Percentiles rank a stretch among this genome's conserved stretches.
phyloP scores from a whole-genome alignment of 2,113 vertebrate species.

The Oreochromis spilurus region DNA sequence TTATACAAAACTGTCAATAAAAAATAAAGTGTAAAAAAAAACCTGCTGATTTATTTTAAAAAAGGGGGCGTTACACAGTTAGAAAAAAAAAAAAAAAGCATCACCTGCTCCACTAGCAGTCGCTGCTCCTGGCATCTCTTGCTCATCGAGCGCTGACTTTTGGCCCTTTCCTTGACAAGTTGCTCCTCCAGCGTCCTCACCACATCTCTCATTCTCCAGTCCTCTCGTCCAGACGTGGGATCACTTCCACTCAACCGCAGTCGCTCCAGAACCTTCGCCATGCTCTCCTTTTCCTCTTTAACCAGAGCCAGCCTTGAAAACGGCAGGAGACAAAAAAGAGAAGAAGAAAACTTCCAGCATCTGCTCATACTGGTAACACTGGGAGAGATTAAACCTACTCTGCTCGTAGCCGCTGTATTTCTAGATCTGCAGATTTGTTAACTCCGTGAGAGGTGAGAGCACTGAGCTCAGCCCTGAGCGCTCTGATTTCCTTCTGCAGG shows the following conservation, averaged over 20 bases:
- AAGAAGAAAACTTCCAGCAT: neutral
- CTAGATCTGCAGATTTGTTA: conserved; percentile 63
- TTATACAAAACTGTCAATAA: too few species aligned
- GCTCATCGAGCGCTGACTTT: conserved; percentile 64
- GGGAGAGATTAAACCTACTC: conserved; percentile 70
- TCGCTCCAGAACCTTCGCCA: conserved; percentile 69
- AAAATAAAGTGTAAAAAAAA: too few species aligned
- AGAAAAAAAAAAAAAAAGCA: neutral
- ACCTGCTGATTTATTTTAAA: neutral
- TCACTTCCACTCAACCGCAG: conserved; percentile 54
- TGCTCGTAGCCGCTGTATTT: conserved; percentile 76
- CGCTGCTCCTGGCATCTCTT: conserved; percentile 79
- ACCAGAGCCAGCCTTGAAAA: conserved; percentile 72
- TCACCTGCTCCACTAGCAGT: conserved; percentile 80
- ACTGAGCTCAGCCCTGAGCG: conserved; percentile 78
- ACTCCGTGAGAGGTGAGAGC: conserved; percentile 56
- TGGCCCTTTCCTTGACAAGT: conserved; percentile 79
- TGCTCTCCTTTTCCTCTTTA: conserved; percentile 77
- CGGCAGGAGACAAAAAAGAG: neutral
- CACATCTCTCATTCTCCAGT: conserved; percentile 68
- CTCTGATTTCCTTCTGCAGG: conserved; percentile 80
- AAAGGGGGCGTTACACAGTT: neutral
- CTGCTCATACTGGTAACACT: neutral
- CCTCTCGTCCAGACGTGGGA: conserved; percentile 55
- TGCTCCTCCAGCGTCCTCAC: conserved; percentile 80